Base-by-base conservation (phyloP, 2,113 vertebrate species). In the Carassius auratus region DNA sequence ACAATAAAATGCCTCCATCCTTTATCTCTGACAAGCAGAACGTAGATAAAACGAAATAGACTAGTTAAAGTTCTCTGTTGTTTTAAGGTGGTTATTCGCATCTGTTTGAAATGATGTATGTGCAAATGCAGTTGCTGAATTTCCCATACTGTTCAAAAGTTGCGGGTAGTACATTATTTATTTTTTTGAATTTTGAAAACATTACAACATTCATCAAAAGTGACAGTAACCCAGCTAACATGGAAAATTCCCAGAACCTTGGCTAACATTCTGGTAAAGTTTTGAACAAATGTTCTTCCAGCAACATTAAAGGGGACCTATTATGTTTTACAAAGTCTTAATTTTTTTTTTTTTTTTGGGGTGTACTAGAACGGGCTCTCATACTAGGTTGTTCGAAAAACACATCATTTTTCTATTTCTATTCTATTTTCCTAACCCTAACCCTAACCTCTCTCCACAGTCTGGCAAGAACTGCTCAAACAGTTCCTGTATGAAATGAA, bases 21-120 rank as follows among this genome's bases (percentile, higher is more conserved):
- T 80, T 81, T 68, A 82, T 82, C 64, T 82, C 80, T 82, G 81
- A 83, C 68, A 57, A 57, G 50, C 66, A 83, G 81, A 83, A 59
- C 1, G 7, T 15, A 59, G 62, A 82, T 26, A 52, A 82, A 82
- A 69, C 48, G n/a, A 55, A 55, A 64, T 55, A 23, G 50, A 42
- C 12, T 59, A 73, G 26, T 71, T 69, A 23, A 55, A 73, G 64
- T 73, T n/a, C 42, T 55, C 15, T 55, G 17, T 52, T 81, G 79
- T 55, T 33, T 82, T 69, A 55, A 82, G 61, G 48, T 69, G 64
- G 42, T 55, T 21, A 33, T 17, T 75, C 8, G 17, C 14, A 64
- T n/a, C 36, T 64, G 77, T 64, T 62, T 0, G 50, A 78, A 45
- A 73, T 73, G 0, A 73, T 42, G 69, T 36, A 59, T 79, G 76